These are phyloP conservation scores for Malurus cyaneus DNA, from an alignment of 2,113 vertebrate genomes.

Conservation along the genomic window DNA sequence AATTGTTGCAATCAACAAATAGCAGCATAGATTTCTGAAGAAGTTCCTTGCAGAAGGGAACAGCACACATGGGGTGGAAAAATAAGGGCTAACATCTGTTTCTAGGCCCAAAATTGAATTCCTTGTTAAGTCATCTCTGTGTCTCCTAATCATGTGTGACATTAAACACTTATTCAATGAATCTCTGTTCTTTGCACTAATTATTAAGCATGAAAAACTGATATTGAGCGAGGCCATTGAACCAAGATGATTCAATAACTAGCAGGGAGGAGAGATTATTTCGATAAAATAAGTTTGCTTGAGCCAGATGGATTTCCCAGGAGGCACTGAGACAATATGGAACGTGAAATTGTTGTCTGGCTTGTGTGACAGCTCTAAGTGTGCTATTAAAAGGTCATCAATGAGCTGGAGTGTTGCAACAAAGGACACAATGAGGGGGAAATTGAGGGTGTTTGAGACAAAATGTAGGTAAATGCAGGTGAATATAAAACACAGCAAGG, in stretches of 20 bases:
- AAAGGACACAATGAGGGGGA: neutral
- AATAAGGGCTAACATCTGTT: neutral
- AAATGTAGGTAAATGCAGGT: neutral
- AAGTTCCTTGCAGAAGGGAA: neutral
- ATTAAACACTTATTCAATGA: constrained; percentile 54
- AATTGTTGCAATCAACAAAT: neutral
- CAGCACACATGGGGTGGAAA: neutral
- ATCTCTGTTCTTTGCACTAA: constrained; percentile 31
- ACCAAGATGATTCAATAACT: constrained; percentile 53
- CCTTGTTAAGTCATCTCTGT: constrained; percentile 8
- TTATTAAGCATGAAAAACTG: constrained; percentile 59
- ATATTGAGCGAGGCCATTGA: constrained; percentile 52
- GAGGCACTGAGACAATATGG: constrained; percentile 1
- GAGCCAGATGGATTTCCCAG: constrained; percentile 34
- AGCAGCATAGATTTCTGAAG: neutral
- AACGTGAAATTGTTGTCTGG: constrained; percentile 32
- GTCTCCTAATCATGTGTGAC: constrained; percentile 58
- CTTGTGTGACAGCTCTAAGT: constrained; percentile 37
- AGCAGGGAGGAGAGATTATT: constrained; percentile 62
- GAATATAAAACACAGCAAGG: neutral
- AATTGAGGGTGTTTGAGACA: neutral
- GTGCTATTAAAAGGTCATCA: constrained; percentile 59
- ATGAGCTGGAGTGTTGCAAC: neutral
- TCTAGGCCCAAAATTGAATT: neutral
- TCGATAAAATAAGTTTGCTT: constrained; percentile 18